Evolutionary conservation across 2,888 invertebrate species (phyloP).

Genomic region (Bombylius discolor): DNA sequence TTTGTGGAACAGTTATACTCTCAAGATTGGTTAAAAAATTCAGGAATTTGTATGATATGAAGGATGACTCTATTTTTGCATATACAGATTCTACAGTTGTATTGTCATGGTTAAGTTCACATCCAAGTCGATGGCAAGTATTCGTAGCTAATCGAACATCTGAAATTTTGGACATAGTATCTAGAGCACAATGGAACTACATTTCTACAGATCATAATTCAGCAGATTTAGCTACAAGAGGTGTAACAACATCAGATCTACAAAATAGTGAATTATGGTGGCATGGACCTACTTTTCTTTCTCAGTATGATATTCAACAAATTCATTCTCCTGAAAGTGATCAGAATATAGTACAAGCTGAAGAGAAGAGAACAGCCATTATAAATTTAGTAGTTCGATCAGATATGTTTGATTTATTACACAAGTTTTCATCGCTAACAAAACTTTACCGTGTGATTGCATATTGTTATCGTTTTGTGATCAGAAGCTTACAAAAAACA

Average conservation of each 20-base stretch:
- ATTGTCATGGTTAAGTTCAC: not conserved
- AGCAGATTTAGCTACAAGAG: not conserved
- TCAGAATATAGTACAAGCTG: too few species aligned
- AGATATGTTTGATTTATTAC: not conserved
- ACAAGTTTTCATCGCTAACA: not conserved
- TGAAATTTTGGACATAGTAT: not conserved
- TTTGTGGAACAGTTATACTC: slow-evolving; percentile 9
- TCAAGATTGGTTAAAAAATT: not conserved
- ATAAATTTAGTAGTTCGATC: not conserved
- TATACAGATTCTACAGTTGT: slow-evolving; percentile 2
- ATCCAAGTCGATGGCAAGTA: not conserved
- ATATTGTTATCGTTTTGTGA: not conserved
- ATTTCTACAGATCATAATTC: not conserved
- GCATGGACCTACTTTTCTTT: not conserved
- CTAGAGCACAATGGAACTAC: not conserved
- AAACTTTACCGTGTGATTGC: not conserved
- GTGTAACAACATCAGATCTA: not conserved
- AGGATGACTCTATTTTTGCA: not conserved
- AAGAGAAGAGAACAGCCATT: not conserved
- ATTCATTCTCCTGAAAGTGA: too few species aligned
- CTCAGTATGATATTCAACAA: not conserved
- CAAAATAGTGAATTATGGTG: not conserved
- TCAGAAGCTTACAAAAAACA: too few species aligned
- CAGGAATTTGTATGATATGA: too few species aligned
- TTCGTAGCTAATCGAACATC: not conserved